Conservation (phyloP, 2,113 vertebrate species). For the Speoplatyrhinus poulsoni region DNA sequence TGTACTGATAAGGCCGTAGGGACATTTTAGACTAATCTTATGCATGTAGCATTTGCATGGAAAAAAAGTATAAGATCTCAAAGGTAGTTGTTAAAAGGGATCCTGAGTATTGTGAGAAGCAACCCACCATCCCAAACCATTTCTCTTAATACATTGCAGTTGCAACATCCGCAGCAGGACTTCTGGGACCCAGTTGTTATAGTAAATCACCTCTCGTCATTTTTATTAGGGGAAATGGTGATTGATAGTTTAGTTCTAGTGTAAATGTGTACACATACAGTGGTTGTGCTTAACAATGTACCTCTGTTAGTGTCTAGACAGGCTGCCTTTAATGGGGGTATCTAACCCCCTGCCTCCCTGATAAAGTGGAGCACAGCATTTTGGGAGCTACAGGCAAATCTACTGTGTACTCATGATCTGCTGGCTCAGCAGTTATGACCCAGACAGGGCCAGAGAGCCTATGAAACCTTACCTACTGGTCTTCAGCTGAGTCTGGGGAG, state of each 20-base stretch:
- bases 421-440: conserved; percentile 23
- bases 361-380: not conserved
- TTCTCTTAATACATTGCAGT: not conserved
- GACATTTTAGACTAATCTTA: not conserved
- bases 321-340: conserved; percentile 25
- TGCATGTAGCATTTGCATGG: not conserved
- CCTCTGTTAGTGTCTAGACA: conserved; percentile 14
- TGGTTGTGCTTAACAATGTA: conserved; percentile 8
- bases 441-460: conserved; percentile 16
- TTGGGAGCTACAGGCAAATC: not conserved
- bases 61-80: conserved; percentile 2
- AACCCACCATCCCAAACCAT: not conserved
- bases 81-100: conserved; percentile 4
- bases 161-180: not conserved
- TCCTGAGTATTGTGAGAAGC: conserved; percentile 16
- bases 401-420: not conserved
- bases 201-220: not conserved
- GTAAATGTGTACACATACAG: not conserved
- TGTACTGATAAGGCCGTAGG: not conserved
- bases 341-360: not conserved
- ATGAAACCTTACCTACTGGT: conserved; percentile 30
- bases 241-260: conserved; percentile 2
- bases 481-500: not conserved
- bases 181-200: not conserved
- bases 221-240: not conserved